Conservation (phyloP, 92 coral and sea anemone species). For the Epizoanthus ramosus region DNA sequence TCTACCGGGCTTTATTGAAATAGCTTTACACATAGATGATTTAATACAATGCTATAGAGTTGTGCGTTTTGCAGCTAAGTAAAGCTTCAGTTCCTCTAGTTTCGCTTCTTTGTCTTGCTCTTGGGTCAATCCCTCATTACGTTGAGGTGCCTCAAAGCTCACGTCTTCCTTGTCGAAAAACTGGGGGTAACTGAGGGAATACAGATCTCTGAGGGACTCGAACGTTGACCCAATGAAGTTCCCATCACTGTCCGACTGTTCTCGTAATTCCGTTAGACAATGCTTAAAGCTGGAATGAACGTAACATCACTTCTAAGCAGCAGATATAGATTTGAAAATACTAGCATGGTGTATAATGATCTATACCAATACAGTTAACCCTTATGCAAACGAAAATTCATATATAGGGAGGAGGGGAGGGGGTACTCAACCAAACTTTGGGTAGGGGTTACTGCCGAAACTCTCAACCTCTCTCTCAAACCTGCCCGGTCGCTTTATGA, state of each 20-base stretch:
- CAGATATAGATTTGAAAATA: too few species aligned
- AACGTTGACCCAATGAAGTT: constrained; percentile 74
- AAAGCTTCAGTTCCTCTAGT: constrained; percentile 55
- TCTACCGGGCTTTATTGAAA: neutral
- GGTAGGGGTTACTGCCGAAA: too few species aligned
- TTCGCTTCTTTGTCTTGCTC: constrained; percentile 36
- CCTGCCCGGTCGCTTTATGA: too few species aligned
- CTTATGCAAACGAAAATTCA: too few species aligned
- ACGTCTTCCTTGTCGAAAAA: constrained; percentile 61
- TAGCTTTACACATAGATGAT: neutral
- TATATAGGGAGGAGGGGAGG: too few species aligned
- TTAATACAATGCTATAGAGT: neutral
- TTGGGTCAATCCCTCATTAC: constrained; percentile 55
- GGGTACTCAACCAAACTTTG: too few species aligned
- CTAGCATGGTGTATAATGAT: too few species aligned
- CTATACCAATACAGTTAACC: too few species aligned
- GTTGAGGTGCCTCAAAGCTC: constrained; percentile 56
- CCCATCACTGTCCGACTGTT: constrained; percentile 86
- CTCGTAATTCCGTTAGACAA: constrained; percentile 70
- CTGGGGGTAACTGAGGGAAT: constrained; percentile 55
- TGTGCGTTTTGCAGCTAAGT: constrained; percentile 55
- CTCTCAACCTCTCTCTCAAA: too few species aligned
- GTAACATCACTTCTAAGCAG: too few species aligned
- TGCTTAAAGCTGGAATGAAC: constrained; percentile 51
- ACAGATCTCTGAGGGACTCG: constrained; percentile 71